phyloP scores from a whole-genome alignment of 2,888 invertebrate genomes.

The Linyphia triangularis region DNA sequence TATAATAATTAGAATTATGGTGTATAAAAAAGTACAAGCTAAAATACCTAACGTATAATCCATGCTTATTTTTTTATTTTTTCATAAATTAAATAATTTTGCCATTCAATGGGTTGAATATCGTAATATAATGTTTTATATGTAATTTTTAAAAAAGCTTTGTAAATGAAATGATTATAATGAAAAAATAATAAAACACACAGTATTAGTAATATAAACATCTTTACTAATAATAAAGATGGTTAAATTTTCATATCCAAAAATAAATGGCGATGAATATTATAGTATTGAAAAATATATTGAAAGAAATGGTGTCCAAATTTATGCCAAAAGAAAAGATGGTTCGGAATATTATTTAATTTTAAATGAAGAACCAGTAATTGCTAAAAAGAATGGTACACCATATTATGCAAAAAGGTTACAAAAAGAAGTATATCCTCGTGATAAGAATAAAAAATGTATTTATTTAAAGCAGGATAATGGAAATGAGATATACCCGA shows the following conservation, averaged over 20 bases:
- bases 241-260: not conserved
- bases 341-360: not conserved
- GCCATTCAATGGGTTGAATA: not conserved
- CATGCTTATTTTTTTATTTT: slow-evolving; percentile 28
- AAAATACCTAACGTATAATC: not conserved
- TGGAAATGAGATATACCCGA: too few species aligned
- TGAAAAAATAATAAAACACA: not conserved
- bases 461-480: too few species aligned
- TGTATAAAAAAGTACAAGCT: not conserved
- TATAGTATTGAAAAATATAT: not conserved
- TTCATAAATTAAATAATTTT: not conserved
- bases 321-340: not conserved
- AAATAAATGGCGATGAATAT: not conserved
- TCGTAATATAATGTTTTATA: slow-evolving; percentile 1
- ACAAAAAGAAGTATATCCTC: too few species aligned
- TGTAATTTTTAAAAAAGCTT: slow-evolving; percentile 4
- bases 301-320: not conserved
- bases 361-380: too few species aligned
- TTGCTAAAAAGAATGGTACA: too few species aligned
- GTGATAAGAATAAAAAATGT: too few species aligned
- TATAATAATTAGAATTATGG: not conserved
- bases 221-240: slow-evolving; percentile 23
- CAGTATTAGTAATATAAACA: not conserved
- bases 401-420: too few species aligned
- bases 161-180: not conserved